Evolutionary conservation across 2,888 invertebrate species (phyloP).

Genomic region (Caenorhabditis angaria): DNA sequence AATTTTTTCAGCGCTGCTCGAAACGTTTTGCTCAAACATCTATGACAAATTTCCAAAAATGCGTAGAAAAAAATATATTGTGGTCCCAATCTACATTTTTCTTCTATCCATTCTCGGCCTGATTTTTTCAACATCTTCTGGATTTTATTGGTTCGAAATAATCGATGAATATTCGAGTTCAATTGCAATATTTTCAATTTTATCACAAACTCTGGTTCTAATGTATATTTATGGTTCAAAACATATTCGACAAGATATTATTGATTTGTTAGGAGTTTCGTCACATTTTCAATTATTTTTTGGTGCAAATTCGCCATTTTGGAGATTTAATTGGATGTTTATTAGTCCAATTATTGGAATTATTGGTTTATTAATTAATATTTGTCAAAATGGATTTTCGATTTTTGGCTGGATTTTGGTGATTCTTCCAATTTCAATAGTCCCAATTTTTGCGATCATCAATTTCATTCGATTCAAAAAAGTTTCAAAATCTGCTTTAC

Average conservation of each 20-base stretch:
- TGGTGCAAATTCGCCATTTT: slow-evolving; percentile 12
- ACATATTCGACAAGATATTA: background rate
- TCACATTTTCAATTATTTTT: background rate
- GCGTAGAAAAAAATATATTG: background rate
- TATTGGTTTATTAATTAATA: slow-evolving; percentile 13
- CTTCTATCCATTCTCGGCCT: background rate
- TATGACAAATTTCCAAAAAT: background rate
- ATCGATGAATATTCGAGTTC: slow-evolving; percentile 1
- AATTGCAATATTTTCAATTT: background rate
- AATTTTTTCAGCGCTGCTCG: background rate
- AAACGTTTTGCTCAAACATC: background rate
- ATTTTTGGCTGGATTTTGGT: slow-evolving; percentile 21
- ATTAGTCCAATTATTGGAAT: slow-evolving; percentile 22
- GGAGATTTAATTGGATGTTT: slow-evolving; percentile 19
- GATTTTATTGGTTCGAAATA: slow-evolving; percentile 11
- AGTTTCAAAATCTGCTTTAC: too few species aligned
- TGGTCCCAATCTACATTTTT: background rate
- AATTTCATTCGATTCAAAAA: too few species aligned
- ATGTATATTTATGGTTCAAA: background rate
- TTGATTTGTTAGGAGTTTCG: background rate
- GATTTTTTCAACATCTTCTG: background rate
- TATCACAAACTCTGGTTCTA: background rate
- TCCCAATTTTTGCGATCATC: too few species aligned
- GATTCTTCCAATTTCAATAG: slow-evolving; percentile 13
- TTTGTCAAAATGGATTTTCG: slow-evolving; percentile 10